Base-by-base conservation (phyloP, 2,113 vertebrate genomes). In the Caranx ignobilis region DNA sequence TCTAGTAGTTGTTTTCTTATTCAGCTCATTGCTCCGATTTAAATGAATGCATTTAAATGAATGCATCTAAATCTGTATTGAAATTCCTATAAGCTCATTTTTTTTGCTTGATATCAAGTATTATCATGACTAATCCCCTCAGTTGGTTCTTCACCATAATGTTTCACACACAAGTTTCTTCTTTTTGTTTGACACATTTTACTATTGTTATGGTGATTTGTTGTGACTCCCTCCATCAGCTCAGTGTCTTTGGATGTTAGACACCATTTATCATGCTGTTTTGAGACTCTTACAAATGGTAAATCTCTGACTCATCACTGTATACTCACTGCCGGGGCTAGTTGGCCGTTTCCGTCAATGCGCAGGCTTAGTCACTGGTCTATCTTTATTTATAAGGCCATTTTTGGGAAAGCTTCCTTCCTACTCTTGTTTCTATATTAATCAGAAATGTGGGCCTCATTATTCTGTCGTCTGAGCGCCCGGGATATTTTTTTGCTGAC, bases 241-340 rank as follows among this genome's bases (percentile, higher is more conserved):
- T 75, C 63, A 57, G 56, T 54, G 48, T 60, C 19, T 66, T 43
- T 70, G 59, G n/a, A 72, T 45, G 48, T 63, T n/a, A 73, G n/a
- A 83, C 37, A 56, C 50, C 8, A 63, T 83, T 80, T 88, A 87
- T 71, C 41, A 80, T 5, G 39, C 31, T 32, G 59, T 43, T 66
- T 71, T 85, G 50, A 68, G 37, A 75, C 56, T 12, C 41, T 45
- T 47, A 73, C 77, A 86, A 79, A 82, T 73, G 75, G 67, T 63
- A 81, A 74, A 84, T 84, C 60, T 55, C 60, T 90, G 87, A 92
- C 48, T 88, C 87, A 85, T 86, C 59, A 62, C 39, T 73, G 48
- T 59, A 59, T 18, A 68, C 41, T 55, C 61, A 39, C 61, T 67
- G 52, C 55, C 12, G 18, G n/a, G 50, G 64, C 69, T 84, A 61